Evolutionary conservation across 1,140 invertebrate species (phyloP).

Genomic region (Araneus ventricosus): DNA sequence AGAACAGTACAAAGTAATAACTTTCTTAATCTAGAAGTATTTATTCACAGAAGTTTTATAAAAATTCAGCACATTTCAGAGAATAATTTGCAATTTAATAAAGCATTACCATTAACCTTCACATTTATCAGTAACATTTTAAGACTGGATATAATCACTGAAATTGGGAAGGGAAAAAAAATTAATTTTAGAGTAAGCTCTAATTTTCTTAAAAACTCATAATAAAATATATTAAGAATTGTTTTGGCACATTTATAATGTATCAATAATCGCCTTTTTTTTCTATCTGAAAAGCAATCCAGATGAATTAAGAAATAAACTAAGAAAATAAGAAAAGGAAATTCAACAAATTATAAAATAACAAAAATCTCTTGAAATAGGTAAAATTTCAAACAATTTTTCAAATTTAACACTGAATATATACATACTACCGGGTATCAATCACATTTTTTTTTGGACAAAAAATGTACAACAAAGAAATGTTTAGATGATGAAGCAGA

Average conservation of each 20-base stretch:
- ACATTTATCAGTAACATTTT: neutral
- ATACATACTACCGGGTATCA: neutral
- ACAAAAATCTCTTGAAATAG: neutral
- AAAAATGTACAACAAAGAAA: neutral
- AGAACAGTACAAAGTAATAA: neutral
- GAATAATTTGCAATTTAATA: slow-evolving; percentile 61
- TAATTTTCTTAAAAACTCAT: slow-evolving; percentile 28
- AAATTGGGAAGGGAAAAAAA: slow-evolving; percentile 23
- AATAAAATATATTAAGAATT: slow-evolving; percentile 30
- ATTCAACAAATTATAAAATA: slow-evolving; percentile 10
- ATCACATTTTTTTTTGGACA: neutral
- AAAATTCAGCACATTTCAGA: slow-evolving; percentile 67
- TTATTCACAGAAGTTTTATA: slow-evolving; percentile 71
- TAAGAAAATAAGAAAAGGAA: neutral
- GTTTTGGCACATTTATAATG: slow-evolving; percentile 45
- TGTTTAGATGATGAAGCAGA: neutral
- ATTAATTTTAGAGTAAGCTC: slow-evolving; percentile 43
- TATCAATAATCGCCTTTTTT: neutral
- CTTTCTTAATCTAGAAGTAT: slow-evolving; percentile 63
- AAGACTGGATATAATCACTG: neutral
- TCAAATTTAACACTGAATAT: neutral
- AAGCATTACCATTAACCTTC: neutral
- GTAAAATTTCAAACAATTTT: slow-evolving; percentile 8
- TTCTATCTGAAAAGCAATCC: neutral
- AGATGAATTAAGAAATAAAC: neutral